A percentile compares a stretch with the other conserved stretches of the same genome.
Conservation (phyloP, 2,113 vertebrate species). For the Scalopus aquaticus region DNA sequence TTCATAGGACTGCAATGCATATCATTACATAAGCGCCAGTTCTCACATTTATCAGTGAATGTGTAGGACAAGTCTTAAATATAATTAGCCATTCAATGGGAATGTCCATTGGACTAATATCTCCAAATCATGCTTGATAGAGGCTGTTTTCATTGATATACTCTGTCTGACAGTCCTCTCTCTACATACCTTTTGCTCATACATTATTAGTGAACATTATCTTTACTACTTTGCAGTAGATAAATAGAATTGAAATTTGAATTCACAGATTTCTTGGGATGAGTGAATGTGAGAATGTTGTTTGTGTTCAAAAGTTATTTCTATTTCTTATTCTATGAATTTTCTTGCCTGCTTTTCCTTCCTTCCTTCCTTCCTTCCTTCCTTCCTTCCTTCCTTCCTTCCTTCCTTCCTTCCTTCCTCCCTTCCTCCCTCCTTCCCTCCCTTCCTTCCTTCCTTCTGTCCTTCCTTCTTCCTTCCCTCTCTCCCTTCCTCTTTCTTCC, state of each 20-base stretch:
- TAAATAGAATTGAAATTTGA: neutral
- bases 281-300: neutral
- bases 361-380: too few relatives aligned
- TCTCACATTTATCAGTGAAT: neutral
- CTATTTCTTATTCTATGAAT: neutral
- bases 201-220: neutral
- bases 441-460: neutral
- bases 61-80: neutral
- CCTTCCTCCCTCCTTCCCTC: too few relatives aligned
- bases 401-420: too few relatives aligned
- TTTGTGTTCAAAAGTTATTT: neutral
- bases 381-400: too few relatives aligned
- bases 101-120: neutral
- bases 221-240: neutral
- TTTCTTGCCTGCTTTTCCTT: neutral
- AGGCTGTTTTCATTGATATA: neutral
- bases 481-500: neutral
- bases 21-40: neutral
- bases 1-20: neutral
- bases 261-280: neutral
- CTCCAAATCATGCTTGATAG: neutral
- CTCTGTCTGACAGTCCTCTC: neutral
- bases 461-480: neutral
- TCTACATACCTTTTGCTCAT: neutral
- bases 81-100: neutral